phyloP scores from a whole-genome alignment of 1,140 invertebrate species.

The Temnothorax curvispinosus region DNA sequence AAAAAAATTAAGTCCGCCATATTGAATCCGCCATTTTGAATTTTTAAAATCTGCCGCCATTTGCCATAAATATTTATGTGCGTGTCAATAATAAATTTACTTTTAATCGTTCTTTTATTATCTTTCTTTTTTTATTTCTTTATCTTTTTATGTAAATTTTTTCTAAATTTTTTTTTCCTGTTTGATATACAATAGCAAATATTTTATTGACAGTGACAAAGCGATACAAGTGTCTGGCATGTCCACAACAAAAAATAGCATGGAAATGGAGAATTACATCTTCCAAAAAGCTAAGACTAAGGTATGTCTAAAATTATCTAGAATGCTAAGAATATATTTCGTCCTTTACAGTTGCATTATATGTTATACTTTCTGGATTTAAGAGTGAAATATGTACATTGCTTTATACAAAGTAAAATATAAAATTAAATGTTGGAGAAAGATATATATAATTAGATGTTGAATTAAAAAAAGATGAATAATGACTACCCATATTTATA shows the following conservation, averaged over 20 bases:
- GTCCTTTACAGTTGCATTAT: background rate
- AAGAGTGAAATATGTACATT: too few relatives aligned
- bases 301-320: conserved; percentile 81
- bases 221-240: conserved; percentile 93
- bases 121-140: conserved; percentile 37
- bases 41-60: too few relatives aligned
- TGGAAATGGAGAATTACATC: conserved; percentile 98
- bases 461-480: too few relatives aligned
- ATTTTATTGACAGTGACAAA: conserved; percentile 91
- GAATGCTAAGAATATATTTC: conserved; percentile 5
- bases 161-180: background rate
- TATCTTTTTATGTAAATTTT: background rate
- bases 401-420: too few relatives aligned
- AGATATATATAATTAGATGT: too few relatives aligned
- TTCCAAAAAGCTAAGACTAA: conserved; percentile 95
- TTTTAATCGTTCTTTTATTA: background rate
- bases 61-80: background rate
- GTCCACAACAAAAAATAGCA: conserved; percentile 92
- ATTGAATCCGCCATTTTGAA: too few relatives aligned
- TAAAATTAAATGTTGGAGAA: too few relatives aligned
- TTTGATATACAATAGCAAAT: conserved; percentile 32
- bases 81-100: background rate
- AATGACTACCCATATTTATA: too few relatives aligned
- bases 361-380: background rate
- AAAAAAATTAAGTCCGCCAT: too few relatives aligned